Conservation (phyloP, 2,888 invertebrate genomes). For the Hirtodrosophila alboralis region DNA sequence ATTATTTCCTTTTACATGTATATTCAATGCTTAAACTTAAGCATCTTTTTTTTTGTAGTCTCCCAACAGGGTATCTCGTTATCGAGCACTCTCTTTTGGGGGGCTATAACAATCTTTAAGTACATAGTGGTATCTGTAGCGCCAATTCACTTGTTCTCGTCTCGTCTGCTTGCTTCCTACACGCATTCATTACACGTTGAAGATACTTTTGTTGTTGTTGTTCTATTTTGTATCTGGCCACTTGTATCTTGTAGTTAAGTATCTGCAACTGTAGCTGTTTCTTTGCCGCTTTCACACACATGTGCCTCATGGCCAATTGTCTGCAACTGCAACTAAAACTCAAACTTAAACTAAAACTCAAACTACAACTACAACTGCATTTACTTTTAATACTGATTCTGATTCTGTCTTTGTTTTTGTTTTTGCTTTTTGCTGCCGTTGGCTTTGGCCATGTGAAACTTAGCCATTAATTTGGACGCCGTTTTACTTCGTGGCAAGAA, state of each 20-base stretch:
- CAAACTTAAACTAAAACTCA: too few species aligned
- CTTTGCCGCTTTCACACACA: constrained; percentile 49
- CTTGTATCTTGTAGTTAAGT: constrained; percentile 65
- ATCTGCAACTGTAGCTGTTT: constrained; percentile 13
- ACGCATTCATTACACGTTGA: constrained; percentile 54
- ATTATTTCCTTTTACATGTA: too few species aligned
- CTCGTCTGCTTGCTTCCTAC: constrained; percentile 42
- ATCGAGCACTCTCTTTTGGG: constrained; percentile 14
- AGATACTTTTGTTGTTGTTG: constrained; percentile 32
- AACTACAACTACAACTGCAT: constrained; percentile 51
- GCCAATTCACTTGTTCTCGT: constrained; percentile 23
- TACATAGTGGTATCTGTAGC: constrained; percentile 10
- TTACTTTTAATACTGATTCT: too few species aligned
- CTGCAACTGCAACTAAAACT: constrained; percentile 30
- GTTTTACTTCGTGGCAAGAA: constrained; percentile 44
- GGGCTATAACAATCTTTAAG: constrained; percentile 5
- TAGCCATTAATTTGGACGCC: constrained; percentile 72
- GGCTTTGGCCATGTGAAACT: constrained; percentile 65
- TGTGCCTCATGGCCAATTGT: too few species aligned
- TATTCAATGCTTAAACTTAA: too few species aligned
- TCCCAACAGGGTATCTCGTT: constrained; percentile 12
- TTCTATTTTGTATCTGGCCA: constrained; percentile 71
- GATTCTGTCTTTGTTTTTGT: neutral
- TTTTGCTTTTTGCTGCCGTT: neutral
- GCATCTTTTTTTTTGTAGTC: too few species aligned